These are phyloP conservation scores for Callitettix versicolor DNA, from an alignment of 1,140 invertebrate species.

Conservation along the genomic window DNA sequence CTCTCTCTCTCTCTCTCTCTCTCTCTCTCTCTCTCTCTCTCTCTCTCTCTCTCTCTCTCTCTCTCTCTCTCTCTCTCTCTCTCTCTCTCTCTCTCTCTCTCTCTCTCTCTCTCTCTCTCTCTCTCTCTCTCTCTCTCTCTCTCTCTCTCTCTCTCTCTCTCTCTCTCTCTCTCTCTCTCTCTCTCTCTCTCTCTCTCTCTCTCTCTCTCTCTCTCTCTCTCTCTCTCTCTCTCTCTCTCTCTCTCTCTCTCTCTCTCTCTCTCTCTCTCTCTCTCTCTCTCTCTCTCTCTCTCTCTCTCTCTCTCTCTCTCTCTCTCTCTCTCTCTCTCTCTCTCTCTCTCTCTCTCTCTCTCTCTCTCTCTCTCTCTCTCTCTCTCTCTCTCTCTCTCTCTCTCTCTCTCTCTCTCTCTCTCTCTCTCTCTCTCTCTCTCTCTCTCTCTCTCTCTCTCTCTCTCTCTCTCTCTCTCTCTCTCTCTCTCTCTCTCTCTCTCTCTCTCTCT, in stretches of 20 bases:
- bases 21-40: constrained; percentile 12
- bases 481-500: constrained; percentile 14
- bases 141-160: neutral
- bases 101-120: constrained; percentile 12
- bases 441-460: constrained; percentile 11
- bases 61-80: constrained; percentile 12
- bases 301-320: constrained; percentile 14
- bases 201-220: neutral
- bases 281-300: constrained; percentile 14
- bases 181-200: neutral
- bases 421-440: constrained; percentile 11
- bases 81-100: constrained; percentile 12
- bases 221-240: constrained; percentile 6
- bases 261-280: constrained; percentile 14
- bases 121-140: constrained; percentile 10
- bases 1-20: constrained; percentile 12
- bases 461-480: constrained; percentile 12
- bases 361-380: neutral
- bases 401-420: constrained; percentile 6
- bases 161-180: neutral
- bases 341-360: constrained; percentile 9
- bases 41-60: constrained; percentile 11
- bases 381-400: constrained; percentile 3
- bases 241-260: constrained; percentile 14
- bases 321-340: constrained; percentile 14